These are phyloP conservation scores for Pollimyrus isidori DNA, from an alignment of 2,113 vertebrate species.

Conservation along the genomic window DNA sequence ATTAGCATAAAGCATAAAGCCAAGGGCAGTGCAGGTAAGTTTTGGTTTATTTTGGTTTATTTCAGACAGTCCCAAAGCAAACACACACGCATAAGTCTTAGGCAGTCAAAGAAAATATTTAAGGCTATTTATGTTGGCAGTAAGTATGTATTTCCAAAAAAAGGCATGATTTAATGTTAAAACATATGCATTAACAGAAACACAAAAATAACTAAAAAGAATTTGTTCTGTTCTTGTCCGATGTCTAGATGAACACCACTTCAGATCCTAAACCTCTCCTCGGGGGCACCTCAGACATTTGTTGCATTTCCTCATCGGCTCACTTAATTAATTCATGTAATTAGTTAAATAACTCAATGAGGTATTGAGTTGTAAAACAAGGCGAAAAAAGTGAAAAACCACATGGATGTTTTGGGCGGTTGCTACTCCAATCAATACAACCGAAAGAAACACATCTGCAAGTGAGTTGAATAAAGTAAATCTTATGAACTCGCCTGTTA, in stretches of 20 bases:
- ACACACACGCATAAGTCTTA: neutral
- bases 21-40: neutral
- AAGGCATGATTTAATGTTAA: neutral
- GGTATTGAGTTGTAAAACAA: neutral
- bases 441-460: neutral
- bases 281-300: neutral
- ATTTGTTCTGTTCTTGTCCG: neutral
- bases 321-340: neutral
- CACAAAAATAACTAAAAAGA: neutral
- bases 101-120: neutral
- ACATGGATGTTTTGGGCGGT: neutral
- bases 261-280: neutral
- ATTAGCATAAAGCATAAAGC: neutral
- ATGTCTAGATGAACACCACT: neutral
- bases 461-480: neutral
- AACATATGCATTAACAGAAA: neutral
- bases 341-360: neutral
- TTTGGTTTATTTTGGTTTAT: neutral
- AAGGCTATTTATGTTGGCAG: neutral
- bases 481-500: neutral
- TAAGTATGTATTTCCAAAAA: neutral
- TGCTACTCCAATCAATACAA: neutral
- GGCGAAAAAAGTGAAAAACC: neutral
- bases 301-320: neutral
- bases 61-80: neutral